phyloP scores from a whole-genome alignment of 2,113 vertebrate species.

The Excalfactoria chinensis region DNA sequence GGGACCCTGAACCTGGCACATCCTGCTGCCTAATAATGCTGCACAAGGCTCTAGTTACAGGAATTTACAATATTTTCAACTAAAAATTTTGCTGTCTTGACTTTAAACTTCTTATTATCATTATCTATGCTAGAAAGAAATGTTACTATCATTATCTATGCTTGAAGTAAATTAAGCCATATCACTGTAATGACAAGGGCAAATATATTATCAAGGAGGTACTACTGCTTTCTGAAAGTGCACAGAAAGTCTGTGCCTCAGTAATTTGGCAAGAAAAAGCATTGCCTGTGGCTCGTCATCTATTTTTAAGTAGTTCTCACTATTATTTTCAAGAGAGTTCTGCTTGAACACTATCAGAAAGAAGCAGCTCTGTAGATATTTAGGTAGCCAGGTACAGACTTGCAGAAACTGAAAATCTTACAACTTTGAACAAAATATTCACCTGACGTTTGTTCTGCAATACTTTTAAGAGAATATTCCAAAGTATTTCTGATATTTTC shows the following conservation, averaged over 20 bases:
- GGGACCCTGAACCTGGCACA: background rate
- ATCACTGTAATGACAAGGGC: background rate
- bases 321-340: background rate
- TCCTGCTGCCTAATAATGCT: background rate
- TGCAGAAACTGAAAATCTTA: background rate
- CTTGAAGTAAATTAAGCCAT: constrained; percentile 8
- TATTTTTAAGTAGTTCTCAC: background rate
- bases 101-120: background rate
- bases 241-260: background rate
- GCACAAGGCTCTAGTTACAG: background rate
- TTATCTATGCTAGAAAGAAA: background rate
- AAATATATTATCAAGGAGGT: background rate
- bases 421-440: background rate
- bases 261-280: background rate
- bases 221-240: background rate
- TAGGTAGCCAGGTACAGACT: background rate
- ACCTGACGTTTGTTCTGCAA: background rate
- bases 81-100: background rate
- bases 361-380: background rate
- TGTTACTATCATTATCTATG: background rate
- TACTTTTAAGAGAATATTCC: background rate
- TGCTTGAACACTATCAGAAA: background rate
- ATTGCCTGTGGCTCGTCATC: background rate
- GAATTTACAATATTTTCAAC: background rate
- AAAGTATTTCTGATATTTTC: background rate